These are phyloP conservation scores for Melanogrammus aeglefinus DNA, from an alignment of 2,797 vertebrate species.

Conservation along the genomic window DNA sequence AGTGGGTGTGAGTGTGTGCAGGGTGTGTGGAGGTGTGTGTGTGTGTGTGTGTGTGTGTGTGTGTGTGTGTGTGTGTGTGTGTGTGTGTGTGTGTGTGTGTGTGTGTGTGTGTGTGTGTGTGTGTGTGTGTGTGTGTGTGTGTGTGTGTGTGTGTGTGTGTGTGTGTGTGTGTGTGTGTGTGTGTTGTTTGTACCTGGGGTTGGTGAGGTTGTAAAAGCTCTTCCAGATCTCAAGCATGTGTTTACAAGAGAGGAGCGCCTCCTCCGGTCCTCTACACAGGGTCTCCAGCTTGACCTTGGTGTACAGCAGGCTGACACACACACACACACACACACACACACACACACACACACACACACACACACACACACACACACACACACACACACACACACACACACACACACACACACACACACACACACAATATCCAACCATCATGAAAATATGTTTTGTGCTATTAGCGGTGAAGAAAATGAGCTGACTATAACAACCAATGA, in stretches of 20 bases:
- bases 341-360: background rate
- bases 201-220: conserved; percentile 97
- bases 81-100: background rate
- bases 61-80: conserved; percentile 10
- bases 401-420: background rate
- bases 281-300: conserved; percentile 95
- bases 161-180: background rate
- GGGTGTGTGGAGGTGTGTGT: conserved; percentile 2
- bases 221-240: conserved; percentile 99
- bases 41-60: conserved; percentile 6
- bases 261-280: conserved; percentile 90
- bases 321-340: conserved; percentile 3
- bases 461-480: too few relatives aligned
- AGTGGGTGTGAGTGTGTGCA: background rate
- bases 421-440: too few relatives aligned
- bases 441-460: too few relatives aligned
- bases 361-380: conserved; percentile 6
- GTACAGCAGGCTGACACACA: conserved; percentile 69
- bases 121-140: background rate
- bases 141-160: background rate
- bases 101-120: background rate
- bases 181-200: conserved; percentile 83
- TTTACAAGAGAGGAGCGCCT: conserved; percentile 94
- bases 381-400: conserved; percentile 3
- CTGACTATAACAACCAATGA: too few relatives aligned